Evolutionary conservation across 2,113 vertebrate species (phyloP).

Genomic region (Campylorhamphus procurvoides): DNA sequence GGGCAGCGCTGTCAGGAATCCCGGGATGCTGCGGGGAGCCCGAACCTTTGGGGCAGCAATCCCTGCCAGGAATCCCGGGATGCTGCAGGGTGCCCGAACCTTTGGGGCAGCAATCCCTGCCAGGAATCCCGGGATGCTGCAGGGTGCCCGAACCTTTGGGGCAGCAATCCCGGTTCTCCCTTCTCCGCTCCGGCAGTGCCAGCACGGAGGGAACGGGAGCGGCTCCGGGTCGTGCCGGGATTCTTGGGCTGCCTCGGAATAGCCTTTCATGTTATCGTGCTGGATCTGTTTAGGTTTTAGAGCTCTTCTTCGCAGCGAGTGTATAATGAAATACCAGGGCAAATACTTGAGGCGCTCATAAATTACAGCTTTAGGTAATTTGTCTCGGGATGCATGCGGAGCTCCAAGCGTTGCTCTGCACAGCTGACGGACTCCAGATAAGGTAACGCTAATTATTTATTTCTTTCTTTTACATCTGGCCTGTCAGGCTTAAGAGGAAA

Average conservation of each 20-base stretch:
- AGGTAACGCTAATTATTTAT: slow-evolving; percentile 14
- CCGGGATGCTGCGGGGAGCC: too few species aligned
- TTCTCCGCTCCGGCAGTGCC: neutral
- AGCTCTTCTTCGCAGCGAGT: neutral
- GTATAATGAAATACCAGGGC: slow-evolving; percentile 19
- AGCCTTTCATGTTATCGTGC: slow-evolving; percentile 1
- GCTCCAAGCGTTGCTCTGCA: neutral
- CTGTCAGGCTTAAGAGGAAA: neutral
- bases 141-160: neutral
- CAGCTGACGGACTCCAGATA: slow-evolving; percentile 37
- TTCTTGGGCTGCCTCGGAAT: neutral
- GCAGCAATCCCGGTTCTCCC: neutral
- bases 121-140: too few species aligned
- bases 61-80: too few species aligned
- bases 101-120: too few species aligned
- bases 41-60: too few species aligned
- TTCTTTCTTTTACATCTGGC: slow-evolving; percentile 18
- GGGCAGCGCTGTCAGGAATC: too few species aligned
- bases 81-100: too few species aligned
- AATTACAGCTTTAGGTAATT: neutral
- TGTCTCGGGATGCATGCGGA: neutral
- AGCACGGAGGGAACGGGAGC: neutral
- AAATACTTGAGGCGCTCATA: neutral
- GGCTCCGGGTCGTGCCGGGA: neutral
- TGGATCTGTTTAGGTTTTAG: slow-evolving; percentile 28